A percentile compares a stretch with the other conserved stretches of the same genome.
Evolutionary conservation across 2,797 vertebrate species (phyloP).

Genomic region (Epinephelus awoara): DNA sequence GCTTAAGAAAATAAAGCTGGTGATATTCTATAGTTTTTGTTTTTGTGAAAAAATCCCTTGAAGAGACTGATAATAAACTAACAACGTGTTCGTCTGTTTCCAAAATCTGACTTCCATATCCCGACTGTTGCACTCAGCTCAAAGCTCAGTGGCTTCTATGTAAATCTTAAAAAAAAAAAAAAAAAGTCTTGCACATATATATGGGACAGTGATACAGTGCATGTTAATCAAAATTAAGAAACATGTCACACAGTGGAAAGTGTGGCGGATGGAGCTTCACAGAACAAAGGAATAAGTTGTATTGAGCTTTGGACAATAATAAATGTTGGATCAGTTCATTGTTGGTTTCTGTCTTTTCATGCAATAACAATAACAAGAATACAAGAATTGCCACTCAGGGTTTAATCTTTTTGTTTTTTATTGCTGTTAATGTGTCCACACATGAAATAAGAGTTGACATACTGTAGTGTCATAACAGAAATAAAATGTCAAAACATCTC

Average conservation of each 20-base stretch:
- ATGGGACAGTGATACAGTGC: not conserved
- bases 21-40: too few species aligned
- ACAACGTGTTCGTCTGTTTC: too few species aligned
- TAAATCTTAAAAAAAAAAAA: too few species aligned
- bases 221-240: not conserved
- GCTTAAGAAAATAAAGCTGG: too few species aligned
- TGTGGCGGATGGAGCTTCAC: not conserved
- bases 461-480: not conserved
- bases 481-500: not conserved
- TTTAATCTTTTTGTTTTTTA: not conserved
- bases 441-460: not conserved
- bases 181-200: too few species aligned
- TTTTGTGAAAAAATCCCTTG: too few species aligned
- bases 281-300: not conserved
- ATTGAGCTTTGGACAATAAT: not conserved
- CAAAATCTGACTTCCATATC: too few species aligned
- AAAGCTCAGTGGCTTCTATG: too few species aligned
- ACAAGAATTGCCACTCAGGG: not conserved
- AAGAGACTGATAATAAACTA: too few species aligned
- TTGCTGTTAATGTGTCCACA: not conserved
- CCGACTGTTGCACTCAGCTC: too few species aligned
- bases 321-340: not conserved
- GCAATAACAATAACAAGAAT: not conserved
- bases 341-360: not conserved
- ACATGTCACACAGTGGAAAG: not conserved